Percentiles rank a stretch among this genome's conserved stretches.
phyloP scores from a whole-genome alignment of 1,140 invertebrate species.

The Pachypsylla venusta region DNA sequence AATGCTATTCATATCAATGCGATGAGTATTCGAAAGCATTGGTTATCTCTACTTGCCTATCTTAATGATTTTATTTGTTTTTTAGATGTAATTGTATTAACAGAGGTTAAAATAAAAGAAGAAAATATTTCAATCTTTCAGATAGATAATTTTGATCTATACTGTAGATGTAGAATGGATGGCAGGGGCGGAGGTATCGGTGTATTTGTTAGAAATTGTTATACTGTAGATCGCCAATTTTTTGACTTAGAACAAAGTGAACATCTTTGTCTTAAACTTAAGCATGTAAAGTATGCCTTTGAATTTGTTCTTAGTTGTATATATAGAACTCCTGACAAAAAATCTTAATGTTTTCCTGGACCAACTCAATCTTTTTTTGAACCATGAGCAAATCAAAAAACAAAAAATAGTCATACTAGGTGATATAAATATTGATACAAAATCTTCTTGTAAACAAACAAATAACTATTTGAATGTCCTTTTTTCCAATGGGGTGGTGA shows the following conservation, averaged over 20 bases:
- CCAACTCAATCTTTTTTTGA: background rate
- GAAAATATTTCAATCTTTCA: background rate
- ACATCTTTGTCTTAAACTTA: background rate
- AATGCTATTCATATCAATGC: background rate
- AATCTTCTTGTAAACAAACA: background rate
- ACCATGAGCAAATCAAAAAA: background rate
- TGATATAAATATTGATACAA: constrained; percentile 5
- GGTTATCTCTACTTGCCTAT: background rate
- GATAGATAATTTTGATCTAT: background rate
- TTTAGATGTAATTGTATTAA: background rate
- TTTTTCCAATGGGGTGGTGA: background rate
- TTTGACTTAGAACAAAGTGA: background rate
- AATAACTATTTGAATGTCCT: background rate
- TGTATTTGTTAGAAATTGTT: background rate
- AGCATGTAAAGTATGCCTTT: background rate
- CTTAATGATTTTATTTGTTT: background rate
- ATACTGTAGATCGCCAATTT: background rate
- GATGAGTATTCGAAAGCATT: background rate
- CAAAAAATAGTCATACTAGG: background rate
- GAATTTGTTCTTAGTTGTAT: background rate
- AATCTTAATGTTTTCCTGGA: background rate
- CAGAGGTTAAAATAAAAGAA: background rate
- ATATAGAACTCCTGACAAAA: background rate
- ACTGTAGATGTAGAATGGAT: background rate
- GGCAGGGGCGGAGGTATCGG: background rate